These are phyloP conservation scores for Hanleya hanleyi DNA, from an alignment of 2,888 invertebrate species.

Conservation along the genomic window DNA sequence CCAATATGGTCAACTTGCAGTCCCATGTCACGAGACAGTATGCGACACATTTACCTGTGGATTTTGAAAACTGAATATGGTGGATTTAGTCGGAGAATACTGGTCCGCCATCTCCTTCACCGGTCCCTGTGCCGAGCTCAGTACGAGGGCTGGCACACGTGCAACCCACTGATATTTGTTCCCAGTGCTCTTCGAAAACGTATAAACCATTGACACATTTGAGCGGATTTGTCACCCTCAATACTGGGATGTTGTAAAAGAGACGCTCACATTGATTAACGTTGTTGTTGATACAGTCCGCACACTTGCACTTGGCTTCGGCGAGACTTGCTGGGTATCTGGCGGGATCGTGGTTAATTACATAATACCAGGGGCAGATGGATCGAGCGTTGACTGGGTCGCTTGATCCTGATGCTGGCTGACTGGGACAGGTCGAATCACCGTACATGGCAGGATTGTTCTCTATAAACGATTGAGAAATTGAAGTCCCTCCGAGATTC, in stretches of 20 bases:
- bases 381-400: constrained; percentile 24
- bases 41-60: too few species aligned
- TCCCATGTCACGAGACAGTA: too few species aligned
- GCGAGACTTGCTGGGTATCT: constrained; percentile 23
- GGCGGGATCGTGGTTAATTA: constrained; percentile 9
- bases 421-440: constrained; percentile 15
- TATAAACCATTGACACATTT: background rate
- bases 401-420: constrained; percentile 1
- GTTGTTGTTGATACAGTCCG: constrained; percentile 12
- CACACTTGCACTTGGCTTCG: constrained; percentile 21
- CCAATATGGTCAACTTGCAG: too few species aligned
- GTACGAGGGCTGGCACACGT: constrained; percentile 27
- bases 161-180: constrained; percentile 16
- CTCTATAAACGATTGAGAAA: too few species aligned
- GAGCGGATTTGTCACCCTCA: background rate
- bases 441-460: too few species aligned
- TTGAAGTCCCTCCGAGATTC: too few species aligned
- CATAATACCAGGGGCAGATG: constrained; percentile 38
- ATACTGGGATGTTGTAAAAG: background rate
- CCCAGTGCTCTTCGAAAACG: background rate
- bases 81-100: too few species aligned
- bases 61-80: too few species aligned
- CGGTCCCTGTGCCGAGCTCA: too few species aligned
- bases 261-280: background rate
- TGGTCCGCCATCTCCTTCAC: too few species aligned